A percentile compares a stretch with the other conserved stretches of the same genome.
Conservation (phyloP, 2,888 invertebrate species). For the Rhyacophila evoluta region DNA sequence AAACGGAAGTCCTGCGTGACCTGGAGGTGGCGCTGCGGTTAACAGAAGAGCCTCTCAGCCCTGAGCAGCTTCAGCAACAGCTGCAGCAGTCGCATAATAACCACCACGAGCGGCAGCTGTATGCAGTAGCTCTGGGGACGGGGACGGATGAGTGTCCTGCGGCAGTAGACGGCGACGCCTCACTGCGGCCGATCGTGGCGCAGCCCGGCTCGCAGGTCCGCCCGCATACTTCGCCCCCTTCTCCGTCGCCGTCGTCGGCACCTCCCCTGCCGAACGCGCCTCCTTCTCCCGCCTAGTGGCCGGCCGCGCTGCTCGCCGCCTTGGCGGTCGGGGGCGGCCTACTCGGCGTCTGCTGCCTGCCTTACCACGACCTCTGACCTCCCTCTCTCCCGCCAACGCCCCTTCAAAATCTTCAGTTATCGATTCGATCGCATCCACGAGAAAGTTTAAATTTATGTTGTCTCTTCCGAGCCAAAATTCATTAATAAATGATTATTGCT, state of each 20-base stretch:
- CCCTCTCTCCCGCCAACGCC: neutral
- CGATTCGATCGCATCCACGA: too few relatives aligned
- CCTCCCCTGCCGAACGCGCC: slow-evolving; percentile 39
- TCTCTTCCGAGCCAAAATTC: too few relatives aligned
- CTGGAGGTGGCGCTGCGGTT: slow-evolving; percentile 85
- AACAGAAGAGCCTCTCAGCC: slow-evolving; percentile 65
- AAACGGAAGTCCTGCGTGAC: slow-evolving; percentile 94
- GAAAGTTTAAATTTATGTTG: too few relatives aligned
- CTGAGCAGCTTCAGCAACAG: slow-evolving; percentile 62
- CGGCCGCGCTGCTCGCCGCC: slow-evolving; percentile 51
- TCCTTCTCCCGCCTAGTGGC: slow-evolving; percentile 53
- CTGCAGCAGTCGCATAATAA: slow-evolving; percentile 64
- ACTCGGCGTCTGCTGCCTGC: slow-evolving; percentile 54
- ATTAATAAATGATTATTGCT: too few relatives aligned
- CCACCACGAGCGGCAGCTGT: slow-evolving; percentile 61
- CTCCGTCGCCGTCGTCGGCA: neutral
- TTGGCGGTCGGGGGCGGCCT: slow-evolving; percentile 49
- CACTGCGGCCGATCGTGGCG: slow-evolving; percentile 52
- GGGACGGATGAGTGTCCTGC: slow-evolving; percentile 34
- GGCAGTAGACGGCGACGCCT: slow-evolving; percentile 51
- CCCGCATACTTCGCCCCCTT: neutral
- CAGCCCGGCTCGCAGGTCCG: slow-evolving; percentile 51
- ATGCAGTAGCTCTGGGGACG: neutral
- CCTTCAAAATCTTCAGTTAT: neutral
- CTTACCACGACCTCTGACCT: slow-evolving; percentile 54